A percentile compares a stretch with the other conserved stretches of the same genome.
phyloP scores from a whole-genome alignment of 1,140 invertebrate species.

The Diorhabda elongata region DNA sequence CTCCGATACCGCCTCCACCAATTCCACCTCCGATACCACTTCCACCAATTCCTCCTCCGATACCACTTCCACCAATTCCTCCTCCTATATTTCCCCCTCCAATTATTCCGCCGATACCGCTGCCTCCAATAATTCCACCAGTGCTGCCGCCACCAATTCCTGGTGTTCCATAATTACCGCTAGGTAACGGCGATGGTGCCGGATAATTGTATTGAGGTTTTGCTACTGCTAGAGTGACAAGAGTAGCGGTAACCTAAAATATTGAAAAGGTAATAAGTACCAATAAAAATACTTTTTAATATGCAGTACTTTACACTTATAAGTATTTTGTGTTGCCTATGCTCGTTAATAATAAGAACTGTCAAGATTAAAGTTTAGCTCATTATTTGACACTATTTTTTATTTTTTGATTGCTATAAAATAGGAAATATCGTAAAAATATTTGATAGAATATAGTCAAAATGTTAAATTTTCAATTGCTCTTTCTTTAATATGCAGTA shows the following conservation, averaged over 20 bases:
- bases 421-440: too few relatives aligned
- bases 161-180: conserved; percentile 32
- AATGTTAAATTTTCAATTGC: too few relatives aligned
- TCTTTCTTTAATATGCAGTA: too few relatives aligned
- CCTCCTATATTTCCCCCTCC: conserved; percentile 8
- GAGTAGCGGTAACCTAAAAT: conserved; percentile 12
- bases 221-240: conserved; percentile 38
- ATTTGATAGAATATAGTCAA: too few relatives aligned
- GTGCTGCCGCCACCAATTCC: conserved; percentile 2
- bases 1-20: conserved; percentile 22
- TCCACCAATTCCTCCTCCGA: conserved; percentile 7
- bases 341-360: too few relatives aligned
- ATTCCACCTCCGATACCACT: conserved; percentile 10
- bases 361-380: too few relatives aligned
- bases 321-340: too few relatives aligned
- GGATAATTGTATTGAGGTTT: conserved; percentile 40
- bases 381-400: too few relatives aligned
- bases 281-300: too few relatives aligned
- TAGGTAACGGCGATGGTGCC: conserved; percentile 23
- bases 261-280: too few relatives aligned
- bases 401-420: too few relatives aligned
- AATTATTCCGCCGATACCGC: not conserved
- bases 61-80: not conserved
- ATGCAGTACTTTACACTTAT: too few relatives aligned
- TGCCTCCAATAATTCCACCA: conserved; percentile 17